phyloP scores from a whole-genome alignment of 23 tunicate species.

The Ciona savignyi region DNA sequence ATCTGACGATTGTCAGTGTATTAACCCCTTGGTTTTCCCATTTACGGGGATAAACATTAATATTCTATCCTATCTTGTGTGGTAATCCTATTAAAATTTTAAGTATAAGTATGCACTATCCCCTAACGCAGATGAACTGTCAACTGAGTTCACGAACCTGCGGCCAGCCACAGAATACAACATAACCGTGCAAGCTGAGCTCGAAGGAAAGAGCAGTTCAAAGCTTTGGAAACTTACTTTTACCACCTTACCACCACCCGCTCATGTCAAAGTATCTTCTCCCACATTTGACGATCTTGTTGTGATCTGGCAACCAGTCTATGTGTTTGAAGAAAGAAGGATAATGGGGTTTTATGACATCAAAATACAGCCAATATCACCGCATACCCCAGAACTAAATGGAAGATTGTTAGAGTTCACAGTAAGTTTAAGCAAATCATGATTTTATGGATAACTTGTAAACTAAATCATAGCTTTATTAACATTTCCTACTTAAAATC shows the following conservation, averaged over 20 bases:
- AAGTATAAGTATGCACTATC: too few species aligned
- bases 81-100: too few species aligned
- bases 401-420: not conserved
- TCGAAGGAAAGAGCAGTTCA: slow-evolving; percentile 1
- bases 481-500: too few species aligned
- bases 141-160: not conserved
- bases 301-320: slow-evolving; percentile 15
- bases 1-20: too few species aligned
- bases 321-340: slow-evolving; percentile 6
- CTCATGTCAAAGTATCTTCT: slow-evolving; percentile 2
- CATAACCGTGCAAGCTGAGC: slow-evolving; percentile 11
- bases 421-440: not conserved
- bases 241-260: slow-evolving; percentile 9
- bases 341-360: slow-evolving; percentile 24
- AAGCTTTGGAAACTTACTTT: not conserved
- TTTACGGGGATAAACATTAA: too few species aligned
- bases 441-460: too few species aligned
- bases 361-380: not conserved
- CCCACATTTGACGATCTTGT: slow-evolving; percentile 12
- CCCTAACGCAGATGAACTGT: slow-evolving; percentile 8
- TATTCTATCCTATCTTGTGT: too few species aligned
- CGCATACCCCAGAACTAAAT: not conserved
- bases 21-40: too few species aligned
- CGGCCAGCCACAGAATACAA: slow-evolving; percentile 12
- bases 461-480: too few species aligned